phyloP scores from a whole-genome alignment of 2,888 invertebrate genomes.

The Cremastobaeus sp. region DNA sequence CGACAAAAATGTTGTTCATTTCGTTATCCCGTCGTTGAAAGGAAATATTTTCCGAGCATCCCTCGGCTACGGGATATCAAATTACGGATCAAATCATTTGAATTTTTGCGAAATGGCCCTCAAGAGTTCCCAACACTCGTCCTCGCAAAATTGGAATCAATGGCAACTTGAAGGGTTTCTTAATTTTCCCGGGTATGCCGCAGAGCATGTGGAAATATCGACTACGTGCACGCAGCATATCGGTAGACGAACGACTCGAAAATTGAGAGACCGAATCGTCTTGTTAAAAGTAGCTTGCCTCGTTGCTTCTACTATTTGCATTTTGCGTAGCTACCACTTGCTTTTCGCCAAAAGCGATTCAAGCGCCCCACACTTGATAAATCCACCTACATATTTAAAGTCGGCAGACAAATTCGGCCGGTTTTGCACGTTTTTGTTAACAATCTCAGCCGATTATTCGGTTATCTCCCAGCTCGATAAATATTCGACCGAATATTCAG shows the following conservation, averaged over 20 bases:
- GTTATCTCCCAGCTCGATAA: too few relatives aligned
- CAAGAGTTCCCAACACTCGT: constrained; percentile 53
- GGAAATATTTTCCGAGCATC: constrained; percentile 4
- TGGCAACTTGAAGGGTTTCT: constrained; percentile 68
- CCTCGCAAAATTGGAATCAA: constrained; percentile 73
- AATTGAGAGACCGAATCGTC: constrained; percentile 68
- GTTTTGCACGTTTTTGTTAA: not conserved
- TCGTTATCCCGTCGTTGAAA: constrained; percentile 11
- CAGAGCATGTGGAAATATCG: constrained; percentile 39
- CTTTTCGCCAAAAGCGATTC: constrained; percentile 70
- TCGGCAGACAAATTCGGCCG: not conserved
- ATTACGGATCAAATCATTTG: constrained; percentile 28
- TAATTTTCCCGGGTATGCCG: constrained; percentile 63
- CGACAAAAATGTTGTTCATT: not conserved
- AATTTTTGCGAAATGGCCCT: constrained; percentile 43
- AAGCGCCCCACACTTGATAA: too few relatives aligned
- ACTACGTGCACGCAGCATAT: constrained; percentile 43
- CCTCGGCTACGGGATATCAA: constrained; percentile 19
- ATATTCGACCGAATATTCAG: constrained; percentile 33
- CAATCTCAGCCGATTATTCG: too few relatives aligned
- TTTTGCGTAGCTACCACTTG: constrained; percentile 69
- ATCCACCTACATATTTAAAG: constrained; percentile 63
- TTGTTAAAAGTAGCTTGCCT: constrained; percentile 78
- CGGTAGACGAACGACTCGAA: constrained; percentile 48
- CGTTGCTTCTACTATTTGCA: constrained; percentile 78